A percentile compares a stretch with the other conserved stretches of the same genome.
These are phyloP conservation scores for Hydrophis major DNA, from an alignment of 2,797 vertebrate genomes.

Conservation along the genomic window DNA sequence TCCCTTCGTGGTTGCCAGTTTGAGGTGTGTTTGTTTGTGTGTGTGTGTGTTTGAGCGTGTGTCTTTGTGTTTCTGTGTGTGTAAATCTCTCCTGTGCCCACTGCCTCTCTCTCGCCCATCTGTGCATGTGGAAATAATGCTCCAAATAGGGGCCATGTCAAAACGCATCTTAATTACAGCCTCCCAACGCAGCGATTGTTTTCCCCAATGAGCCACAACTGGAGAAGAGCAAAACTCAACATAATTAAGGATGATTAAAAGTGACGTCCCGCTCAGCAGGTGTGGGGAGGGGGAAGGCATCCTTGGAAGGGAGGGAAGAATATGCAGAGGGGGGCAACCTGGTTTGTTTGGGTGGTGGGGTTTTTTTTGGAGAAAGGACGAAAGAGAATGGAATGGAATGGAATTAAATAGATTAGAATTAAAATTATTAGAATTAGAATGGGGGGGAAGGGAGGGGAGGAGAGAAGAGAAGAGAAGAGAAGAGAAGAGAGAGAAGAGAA, in stretches of 20 bases:
- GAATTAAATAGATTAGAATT: too few species aligned
- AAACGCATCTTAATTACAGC: slow-evolving; percentile 13
- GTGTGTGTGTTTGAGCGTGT: too few species aligned
- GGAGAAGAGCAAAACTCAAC: not conserved
- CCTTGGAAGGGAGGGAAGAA: not conserved
- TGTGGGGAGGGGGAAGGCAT: not conserved
- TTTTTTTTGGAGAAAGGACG: not conserved
- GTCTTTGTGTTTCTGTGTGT: not conserved
- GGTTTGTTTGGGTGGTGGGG: too few species aligned
- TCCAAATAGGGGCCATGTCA: not conserved
- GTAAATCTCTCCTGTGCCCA: too few species aligned
- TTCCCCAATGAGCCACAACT: not conserved
- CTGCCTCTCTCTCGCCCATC: too few species aligned
- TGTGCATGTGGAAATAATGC: not conserved
- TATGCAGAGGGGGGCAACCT: not conserved
- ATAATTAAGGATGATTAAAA: not conserved
- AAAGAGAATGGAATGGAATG: not conserved
- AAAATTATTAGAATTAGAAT: too few species aligned
- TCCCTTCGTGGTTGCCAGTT: not conserved
- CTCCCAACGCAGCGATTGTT: not conserved
- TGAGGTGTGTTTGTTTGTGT: too few species aligned
- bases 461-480: not conserved
- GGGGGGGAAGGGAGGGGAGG: not conserved
- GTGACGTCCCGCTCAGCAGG: not conserved
- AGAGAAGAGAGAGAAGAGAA: not conserved